A percentile compares a stretch with the other conserved stretches of the same genome.
Conservation (phyloP, 2,113 vertebrate genomes). For the Microtus ochrogaster region DNA sequence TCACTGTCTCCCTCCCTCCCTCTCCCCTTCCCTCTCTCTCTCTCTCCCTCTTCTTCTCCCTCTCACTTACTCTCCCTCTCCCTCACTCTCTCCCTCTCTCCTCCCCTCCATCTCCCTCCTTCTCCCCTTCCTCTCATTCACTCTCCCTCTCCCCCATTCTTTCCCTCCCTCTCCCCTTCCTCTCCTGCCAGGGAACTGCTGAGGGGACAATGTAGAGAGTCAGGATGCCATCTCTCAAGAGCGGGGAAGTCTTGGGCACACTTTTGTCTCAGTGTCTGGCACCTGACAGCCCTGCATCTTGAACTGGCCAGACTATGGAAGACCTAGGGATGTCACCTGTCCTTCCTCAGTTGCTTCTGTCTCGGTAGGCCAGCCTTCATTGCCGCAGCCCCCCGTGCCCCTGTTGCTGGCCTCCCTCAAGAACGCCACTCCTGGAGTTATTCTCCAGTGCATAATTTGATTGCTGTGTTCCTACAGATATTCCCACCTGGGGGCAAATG, state of each 20-base stretch:
- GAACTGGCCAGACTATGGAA: neutral
- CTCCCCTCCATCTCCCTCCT: no score
- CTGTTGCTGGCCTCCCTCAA: neutral
- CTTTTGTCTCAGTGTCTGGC: neutral
- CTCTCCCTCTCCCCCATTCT: accelerated
- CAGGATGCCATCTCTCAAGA: no score
- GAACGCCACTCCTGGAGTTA: neutral
- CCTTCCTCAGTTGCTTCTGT: neutral
- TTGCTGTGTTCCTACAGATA: no score
- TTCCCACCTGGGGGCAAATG: neutral
- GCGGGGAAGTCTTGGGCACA: no score
- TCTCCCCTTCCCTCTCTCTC: accelerated
- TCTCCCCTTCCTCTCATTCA: accelerated
- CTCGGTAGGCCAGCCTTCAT: neutral
- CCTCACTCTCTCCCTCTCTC: accelerated
- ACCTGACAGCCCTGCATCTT: neutral
- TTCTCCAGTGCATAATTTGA: neutral
- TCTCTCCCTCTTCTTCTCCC: accelerated
- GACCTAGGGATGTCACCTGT: neutral
- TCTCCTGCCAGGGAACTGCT: no score
- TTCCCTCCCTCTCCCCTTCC: accelerated
- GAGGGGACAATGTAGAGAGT: neutral
- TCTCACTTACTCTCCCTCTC: no score
- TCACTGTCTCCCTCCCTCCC: no score
- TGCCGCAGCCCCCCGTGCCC: neutral